phyloP scores from a whole-genome alignment of 2,888 invertebrate genomes.

The Autographa pulchrina region DNA sequence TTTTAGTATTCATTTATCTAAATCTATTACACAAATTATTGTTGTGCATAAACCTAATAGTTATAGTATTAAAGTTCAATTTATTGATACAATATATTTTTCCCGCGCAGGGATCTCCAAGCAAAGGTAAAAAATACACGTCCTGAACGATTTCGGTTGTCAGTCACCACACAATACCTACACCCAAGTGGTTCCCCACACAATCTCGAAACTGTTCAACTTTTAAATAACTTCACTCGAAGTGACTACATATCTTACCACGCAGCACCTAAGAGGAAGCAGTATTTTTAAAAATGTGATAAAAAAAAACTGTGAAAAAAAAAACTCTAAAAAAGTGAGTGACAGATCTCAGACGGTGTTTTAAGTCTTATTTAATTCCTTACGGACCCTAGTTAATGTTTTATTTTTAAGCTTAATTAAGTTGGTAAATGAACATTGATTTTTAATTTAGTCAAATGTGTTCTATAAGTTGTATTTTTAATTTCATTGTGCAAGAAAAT shows the following conservation, averaged over 20 bases:
- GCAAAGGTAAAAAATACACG: conserved; percentile 79
- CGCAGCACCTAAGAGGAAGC: conserved; percentile 74
- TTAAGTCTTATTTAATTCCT: conserved; percentile 79
- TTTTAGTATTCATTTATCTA: too few relatives aligned
- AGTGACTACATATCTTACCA: conserved; percentile 66
- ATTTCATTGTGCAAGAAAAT: conserved; percentile 39
- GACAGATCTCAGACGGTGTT: conserved; percentile 87
- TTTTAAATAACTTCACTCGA: conserved; percentile 49
- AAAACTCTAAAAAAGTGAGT: conserved; percentile 84
- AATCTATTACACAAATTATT: too few relatives aligned
- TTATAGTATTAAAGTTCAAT: too few relatives aligned
- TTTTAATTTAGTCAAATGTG: conserved; percentile 73
- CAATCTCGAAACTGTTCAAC: conserved; percentile 64
- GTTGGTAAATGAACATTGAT: conserved; percentile 61
- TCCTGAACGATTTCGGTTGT: conserved; percentile 82
- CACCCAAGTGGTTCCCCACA: conserved; percentile 72
- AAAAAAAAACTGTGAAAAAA: conserved; percentile 85
- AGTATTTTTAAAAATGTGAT: conserved; percentile 87
- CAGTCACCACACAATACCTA: conserved; percentile 74
- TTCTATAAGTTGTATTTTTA: conserved; percentile 61
- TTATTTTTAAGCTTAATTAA: conserved; percentile 66
- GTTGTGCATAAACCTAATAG: too few relatives aligned
- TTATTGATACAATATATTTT: conserved; percentile 33
- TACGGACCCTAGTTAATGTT: conserved; percentile 71
- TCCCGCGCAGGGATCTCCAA: conserved; percentile 76